These are phyloP conservation scores for Steromphala cineraria DNA, from an alignment of 2,888 invertebrate genomes.

Conservation along the genomic window DNA sequence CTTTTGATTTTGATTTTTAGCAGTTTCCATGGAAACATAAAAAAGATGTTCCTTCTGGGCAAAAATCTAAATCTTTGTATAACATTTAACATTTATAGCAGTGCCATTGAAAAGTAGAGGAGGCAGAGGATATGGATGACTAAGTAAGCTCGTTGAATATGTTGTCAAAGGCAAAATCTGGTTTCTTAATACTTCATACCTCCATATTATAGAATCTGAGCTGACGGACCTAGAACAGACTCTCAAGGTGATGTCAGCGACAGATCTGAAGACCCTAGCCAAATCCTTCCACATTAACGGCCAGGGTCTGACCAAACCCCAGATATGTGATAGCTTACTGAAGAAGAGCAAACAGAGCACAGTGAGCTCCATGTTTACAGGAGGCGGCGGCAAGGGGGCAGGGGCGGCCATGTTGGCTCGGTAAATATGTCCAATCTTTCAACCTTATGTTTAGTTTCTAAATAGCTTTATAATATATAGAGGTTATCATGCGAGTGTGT, in stretches of 20 bases:
- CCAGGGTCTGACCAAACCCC: conserved; percentile 58
- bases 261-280: conserved; percentile 73
- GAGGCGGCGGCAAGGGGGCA: conserved; percentile 24
- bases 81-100: no score
- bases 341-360: conserved; percentile 71
- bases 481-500: no score
- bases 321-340: conserved; percentile 65
- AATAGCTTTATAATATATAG: no score
- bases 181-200: background rate
- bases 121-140: no score
- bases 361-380: conserved; percentile 63
- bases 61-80: no score
- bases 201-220: conserved; percentile 42
- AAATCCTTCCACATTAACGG: conserved; percentile 66
- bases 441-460: background rate
- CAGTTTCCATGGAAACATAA: no score
- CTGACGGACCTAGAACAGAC: conserved; percentile 66
- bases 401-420: conserved; percentile 11
- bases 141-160: no score
- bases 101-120: no score
- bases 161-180: no score
- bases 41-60: no score
- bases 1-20: no score
- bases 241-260: conserved; percentile 69
- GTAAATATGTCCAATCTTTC: background rate